A percentile compares a stretch with the other conserved stretches of the same genome.
Evolutionary conservation across 2,888 invertebrate genomes (phyloP).

Genomic region (Tineola bisselliella): DNA sequence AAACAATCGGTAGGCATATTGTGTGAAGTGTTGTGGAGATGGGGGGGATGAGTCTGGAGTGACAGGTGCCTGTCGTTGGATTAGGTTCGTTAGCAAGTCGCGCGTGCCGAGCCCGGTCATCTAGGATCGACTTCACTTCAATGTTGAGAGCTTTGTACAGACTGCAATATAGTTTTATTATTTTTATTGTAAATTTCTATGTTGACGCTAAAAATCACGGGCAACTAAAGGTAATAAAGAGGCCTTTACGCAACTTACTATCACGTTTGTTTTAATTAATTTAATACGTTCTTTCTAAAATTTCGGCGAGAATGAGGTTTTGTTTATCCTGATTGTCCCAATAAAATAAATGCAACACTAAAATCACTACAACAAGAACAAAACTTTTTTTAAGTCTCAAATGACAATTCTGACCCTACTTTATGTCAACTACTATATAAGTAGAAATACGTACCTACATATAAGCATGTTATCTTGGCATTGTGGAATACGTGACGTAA

Average conservation of each 20-base stretch:
- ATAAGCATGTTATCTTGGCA: conserved; percentile 3
- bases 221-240: no score
- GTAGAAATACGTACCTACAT: background rate
- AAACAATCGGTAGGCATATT: background rate
- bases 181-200: no score
- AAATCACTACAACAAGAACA: no score
- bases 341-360: no score
- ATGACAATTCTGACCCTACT: background rate
- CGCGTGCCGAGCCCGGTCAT: conserved; percentile 16
- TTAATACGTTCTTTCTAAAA: no score
- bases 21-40: background rate
- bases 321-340: no score
- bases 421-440: background rate
- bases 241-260: no score
- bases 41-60: conserved; percentile 24
- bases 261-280: no score
- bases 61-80: conserved; percentile 44
- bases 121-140: background rate
- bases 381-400: no score
- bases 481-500: conserved; percentile 8
- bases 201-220: no score
- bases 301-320: no score
- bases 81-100: conserved; percentile 46
- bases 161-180: background rate
- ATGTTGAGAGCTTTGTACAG: background rate